These are phyloP conservation scores for Ephydatia muelleri DNA, from an alignment of 37 sponge, comb jelly and placozoan species.

Conservation along the genomic window DNA sequence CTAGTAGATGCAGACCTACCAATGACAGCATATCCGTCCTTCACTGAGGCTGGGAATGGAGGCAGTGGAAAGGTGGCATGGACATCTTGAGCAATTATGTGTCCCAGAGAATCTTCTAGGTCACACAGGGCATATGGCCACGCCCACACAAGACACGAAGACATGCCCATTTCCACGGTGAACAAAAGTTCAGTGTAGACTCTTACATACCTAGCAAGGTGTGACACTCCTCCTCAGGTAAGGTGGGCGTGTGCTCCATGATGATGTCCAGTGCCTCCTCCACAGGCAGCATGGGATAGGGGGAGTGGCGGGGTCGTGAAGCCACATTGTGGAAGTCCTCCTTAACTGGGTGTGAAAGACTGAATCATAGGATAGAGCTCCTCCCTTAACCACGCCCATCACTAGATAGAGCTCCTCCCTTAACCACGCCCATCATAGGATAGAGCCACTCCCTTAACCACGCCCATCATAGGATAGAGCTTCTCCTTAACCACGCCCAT, in stretches of 20 bases:
- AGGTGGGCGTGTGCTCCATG: slow-evolving; percentile 19
- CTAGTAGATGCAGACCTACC: slow-evolving; percentile 21
- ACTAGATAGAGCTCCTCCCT: no score
- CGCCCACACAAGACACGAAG: neutral
- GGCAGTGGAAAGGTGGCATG: slow-evolving; percentile 73
- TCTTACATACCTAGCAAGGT: neutral
- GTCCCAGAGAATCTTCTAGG: slow-evolving; percentile 50
- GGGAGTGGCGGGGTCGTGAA: slow-evolving; percentile 74
- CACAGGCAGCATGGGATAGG: slow-evolving; percentile 85
- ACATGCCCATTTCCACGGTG: neutral
- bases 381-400: no score
- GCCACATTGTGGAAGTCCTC: slow-evolving; percentile 64
- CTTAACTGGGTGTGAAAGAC: slow-evolving; percentile 4
- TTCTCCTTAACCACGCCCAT: neutral
- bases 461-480: no score
- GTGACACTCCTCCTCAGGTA: neutral
- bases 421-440: neutral
- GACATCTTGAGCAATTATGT: slow-evolving; percentile 68
- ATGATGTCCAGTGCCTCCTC: slow-evolving; percentile 69
- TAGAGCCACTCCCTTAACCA: neutral
- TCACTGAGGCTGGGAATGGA: slow-evolving; percentile 94
- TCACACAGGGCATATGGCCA: no score
- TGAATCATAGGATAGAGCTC: neutral
- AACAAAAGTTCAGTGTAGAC: neutral
- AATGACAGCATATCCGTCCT: slow-evolving; percentile 98